Evolutionary conservation across 2,797 vertebrate species (phyloP).

Genomic region (Pangasius larnaudii): DNA sequence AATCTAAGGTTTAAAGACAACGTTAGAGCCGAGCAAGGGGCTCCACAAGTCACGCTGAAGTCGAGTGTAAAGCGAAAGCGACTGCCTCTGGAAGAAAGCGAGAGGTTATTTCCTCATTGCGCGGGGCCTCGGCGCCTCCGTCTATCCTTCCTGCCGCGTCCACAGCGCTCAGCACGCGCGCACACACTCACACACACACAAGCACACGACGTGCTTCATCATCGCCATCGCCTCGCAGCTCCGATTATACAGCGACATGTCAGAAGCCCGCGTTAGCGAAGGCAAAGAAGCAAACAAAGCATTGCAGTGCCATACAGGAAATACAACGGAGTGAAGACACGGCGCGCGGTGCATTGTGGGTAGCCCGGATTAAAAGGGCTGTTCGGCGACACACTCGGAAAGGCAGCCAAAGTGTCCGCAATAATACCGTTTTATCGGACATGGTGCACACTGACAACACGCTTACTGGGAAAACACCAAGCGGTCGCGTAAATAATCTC

Average conservation of each 20-base stretch:
- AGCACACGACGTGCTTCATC: background rate
- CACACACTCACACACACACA: background rate
- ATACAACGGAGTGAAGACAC: slow-evolving; percentile 59
- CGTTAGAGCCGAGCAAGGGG: no score
- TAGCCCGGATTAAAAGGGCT: slow-evolving; percentile 73
- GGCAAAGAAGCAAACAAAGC: slow-evolving; percentile 62
- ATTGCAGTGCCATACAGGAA: slow-evolving; percentile 77
- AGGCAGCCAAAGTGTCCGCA: background rate
- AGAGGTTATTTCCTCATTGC: slow-evolving; percentile 52
- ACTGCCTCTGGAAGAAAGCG: background rate
- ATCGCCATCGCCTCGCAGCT: background rate
- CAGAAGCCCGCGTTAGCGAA: background rate
- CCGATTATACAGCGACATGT: background rate
- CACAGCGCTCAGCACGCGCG: no score
- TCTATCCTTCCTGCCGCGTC: background rate
- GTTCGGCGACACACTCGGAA: slow-evolving; percentile 42
- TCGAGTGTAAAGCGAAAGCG: slow-evolving; percentile 47
- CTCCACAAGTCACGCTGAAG: background rate
- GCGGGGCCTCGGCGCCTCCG: slow-evolving; percentile 20
- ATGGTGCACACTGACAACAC: background rate
- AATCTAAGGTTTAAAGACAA: no score
- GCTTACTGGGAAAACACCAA: background rate
- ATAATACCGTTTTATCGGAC: background rate
- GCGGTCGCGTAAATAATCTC: background rate
- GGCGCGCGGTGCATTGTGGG: slow-evolving; percentile 75